Conservation (phyloP, 2,888 invertebrate genomes). For the Sinelater perroti region DNA sequence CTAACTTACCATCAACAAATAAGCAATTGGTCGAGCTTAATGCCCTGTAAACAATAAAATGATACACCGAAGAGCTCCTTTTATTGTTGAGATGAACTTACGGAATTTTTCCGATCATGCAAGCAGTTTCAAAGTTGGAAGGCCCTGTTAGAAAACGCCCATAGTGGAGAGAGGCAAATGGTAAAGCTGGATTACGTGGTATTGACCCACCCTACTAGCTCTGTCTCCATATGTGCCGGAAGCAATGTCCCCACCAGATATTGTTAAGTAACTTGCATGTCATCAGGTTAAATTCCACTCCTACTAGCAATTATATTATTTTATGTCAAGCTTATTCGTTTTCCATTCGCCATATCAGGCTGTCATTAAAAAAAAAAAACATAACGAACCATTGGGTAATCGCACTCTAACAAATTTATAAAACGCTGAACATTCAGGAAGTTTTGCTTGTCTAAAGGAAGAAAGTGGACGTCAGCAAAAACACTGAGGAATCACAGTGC, state of each 20-base stretch:
- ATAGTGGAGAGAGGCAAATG: conserved; percentile 63
- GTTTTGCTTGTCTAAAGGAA: conserved; percentile 87
- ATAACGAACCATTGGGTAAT: conserved; percentile 79
- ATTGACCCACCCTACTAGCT: conserved; percentile 76
- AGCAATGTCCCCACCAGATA: conserved; percentile 83
- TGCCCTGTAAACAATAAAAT: conserved; percentile 85
- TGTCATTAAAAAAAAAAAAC: conserved; percentile 91
- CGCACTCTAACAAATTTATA: conserved; percentile 82
- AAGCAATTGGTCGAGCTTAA: conserved; percentile 87
- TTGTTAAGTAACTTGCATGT: conserved; percentile 89
- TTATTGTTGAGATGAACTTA: conserved; percentile 74
- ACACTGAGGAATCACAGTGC: conserved; percentile 86
- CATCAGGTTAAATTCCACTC: conserved; percentile 84
- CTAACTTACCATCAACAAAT: conserved; percentile 80
- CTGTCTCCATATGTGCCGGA: conserved; percentile 77
- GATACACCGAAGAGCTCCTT: conserved; percentile 65
- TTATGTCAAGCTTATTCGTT: too few species aligned
- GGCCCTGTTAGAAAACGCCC: conserved; percentile 77
- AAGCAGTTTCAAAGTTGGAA: conserved; percentile 65
- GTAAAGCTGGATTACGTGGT: conserved; percentile 63
- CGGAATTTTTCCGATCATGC: conserved; percentile 69
- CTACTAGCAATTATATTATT: too few species aligned
- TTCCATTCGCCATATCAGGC: conserved; percentile 94
- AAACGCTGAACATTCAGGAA: conserved; percentile 92
- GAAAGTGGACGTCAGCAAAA: conserved; percentile 90